Conservation (phyloP, 2,888 invertebrate genomes). For the Xylophagus ater region DNA sequence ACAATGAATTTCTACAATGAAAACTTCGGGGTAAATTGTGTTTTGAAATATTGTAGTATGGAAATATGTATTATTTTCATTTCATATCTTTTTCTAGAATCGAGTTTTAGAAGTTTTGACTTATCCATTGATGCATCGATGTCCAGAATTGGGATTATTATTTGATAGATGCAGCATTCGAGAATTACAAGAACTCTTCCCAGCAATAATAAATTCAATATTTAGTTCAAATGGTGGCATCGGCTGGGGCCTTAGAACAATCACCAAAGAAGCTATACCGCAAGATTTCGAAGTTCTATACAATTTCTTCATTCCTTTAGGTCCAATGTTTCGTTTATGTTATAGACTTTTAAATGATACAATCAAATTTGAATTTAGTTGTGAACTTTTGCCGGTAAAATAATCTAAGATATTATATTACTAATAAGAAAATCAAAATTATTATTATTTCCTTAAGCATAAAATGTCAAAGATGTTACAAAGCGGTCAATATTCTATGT, state of each 20-base stretch:
- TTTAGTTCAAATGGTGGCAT: conserved; percentile 55
- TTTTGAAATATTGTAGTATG: not conserved
- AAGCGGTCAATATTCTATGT: conserved; percentile 65
- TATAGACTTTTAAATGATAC: conserved; percentile 73
- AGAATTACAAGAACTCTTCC: conserved; percentile 68
- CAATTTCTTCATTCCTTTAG: conserved; percentile 68
- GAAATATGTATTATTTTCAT: not conserved
- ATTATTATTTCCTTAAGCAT: conserved; percentile 35
- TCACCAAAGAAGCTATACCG: conserved; percentile 49
- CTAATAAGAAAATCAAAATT: not conserved
- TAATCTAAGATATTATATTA: conserved; percentile 4
- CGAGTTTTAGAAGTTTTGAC: conserved; percentile 21
- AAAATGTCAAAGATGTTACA: conserved; percentile 65
- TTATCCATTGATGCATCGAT: conserved; percentile 28
- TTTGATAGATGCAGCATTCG: conserved; percentile 42
- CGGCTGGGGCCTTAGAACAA: conserved; percentile 70
- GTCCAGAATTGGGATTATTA: conserved; percentile 28
- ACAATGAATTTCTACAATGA: conserved; percentile 26
- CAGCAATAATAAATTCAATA: conserved; percentile 64
- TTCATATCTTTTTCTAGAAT: conserved; percentile 9
- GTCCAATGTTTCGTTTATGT: conserved; percentile 71
- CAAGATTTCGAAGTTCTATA: conserved; percentile 59
- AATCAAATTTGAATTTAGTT: conserved; percentile 70
- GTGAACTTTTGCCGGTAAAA: conserved; percentile 68
- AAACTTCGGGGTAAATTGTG: conserved; percentile 26